phyloP scores from a whole-genome alignment of 1,140 invertebrate genomes.

The Gyrodactylus bullatarudis region DNA sequence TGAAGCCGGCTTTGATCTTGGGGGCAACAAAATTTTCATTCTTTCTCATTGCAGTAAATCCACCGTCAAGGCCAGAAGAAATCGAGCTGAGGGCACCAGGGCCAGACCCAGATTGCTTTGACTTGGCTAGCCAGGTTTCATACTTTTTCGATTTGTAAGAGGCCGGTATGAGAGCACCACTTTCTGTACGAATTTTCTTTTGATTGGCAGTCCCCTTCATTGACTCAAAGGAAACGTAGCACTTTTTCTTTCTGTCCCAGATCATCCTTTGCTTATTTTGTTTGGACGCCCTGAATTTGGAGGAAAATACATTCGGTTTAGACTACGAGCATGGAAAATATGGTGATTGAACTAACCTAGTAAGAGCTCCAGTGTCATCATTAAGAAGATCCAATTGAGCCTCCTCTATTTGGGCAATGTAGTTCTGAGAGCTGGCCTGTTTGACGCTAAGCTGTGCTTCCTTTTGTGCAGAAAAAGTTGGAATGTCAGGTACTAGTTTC shows the following conservation, averaged over 20 bases:
- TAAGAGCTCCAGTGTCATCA: not conserved
- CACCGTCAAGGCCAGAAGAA: not conserved
- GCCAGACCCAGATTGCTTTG: not conserved
- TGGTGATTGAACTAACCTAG: not conserved
- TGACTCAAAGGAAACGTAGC: constrained; percentile 32
- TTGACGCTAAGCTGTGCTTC: not conserved
- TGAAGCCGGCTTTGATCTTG: not conserved
- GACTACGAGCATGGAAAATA: not conserved
- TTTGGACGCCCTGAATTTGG: not conserved
- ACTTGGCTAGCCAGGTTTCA: constrained; percentile 11
- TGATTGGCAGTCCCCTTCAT: constrained; percentile 28
- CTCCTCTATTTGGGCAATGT: not conserved
- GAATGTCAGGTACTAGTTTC: not conserved
- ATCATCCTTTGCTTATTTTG: constrained; percentile 7
- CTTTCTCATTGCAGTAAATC: not conserved
- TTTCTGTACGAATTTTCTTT: constrained; percentile 64
- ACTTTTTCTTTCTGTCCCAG: constrained; percentile 58
- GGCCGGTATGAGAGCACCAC: constrained; percentile 59
- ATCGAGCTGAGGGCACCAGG: not conserved
- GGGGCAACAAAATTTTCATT: not conserved
- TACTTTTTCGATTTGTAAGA: constrained; percentile 65
- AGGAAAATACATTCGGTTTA: too few species aligned
- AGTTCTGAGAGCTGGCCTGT: not conserved
- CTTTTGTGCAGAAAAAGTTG: not conserved
- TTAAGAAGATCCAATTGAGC: not conserved